Conservation (phyloP, 2,797 vertebrate species). For the Nannoperca australis region DNA sequence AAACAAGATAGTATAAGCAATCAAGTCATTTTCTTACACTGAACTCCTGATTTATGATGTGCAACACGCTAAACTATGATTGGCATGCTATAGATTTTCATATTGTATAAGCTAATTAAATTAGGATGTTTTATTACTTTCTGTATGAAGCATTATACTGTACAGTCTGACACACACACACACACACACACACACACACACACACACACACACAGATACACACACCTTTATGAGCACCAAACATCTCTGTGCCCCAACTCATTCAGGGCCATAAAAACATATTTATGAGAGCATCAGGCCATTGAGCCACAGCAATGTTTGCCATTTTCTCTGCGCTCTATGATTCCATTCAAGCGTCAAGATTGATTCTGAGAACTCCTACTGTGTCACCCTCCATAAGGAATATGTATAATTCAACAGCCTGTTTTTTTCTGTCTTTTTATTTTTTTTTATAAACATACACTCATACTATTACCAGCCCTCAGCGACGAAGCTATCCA, state of each 20-base stretch:
- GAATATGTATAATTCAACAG: slow-evolving; percentile 85
- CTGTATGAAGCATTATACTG: slow-evolving; percentile 70
- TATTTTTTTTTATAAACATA: slow-evolving; percentile 76
- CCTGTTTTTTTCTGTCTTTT: slow-evolving; percentile 42
- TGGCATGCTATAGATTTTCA: slow-evolving; percentile 79
- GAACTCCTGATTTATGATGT: slow-evolving; percentile 56
- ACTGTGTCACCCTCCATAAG: slow-evolving; percentile 84
- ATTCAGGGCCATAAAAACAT: slow-evolving; percentile 85
- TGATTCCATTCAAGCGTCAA: slow-evolving; percentile 84
- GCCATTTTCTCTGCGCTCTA: slow-evolving; percentile 84
- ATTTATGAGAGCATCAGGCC: slow-evolving; percentile 86
- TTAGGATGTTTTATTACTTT: slow-evolving; percentile 80
- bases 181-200: slow-evolving; percentile 52
- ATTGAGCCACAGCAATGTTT: slow-evolving; percentile 85
- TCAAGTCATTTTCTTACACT: slow-evolving; percentile 59
- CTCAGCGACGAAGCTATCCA: slow-evolving; percentile 68
- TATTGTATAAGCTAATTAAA: slow-evolving; percentile 81
- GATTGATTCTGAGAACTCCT: slow-evolving; percentile 85
- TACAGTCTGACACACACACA: slow-evolving; percentile 66
- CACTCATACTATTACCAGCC: slow-evolving; percentile 79
- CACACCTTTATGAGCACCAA: slow-evolving; percentile 78
- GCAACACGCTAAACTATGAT: slow-evolving; percentile 61
- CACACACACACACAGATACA: slow-evolving; percentile 63
- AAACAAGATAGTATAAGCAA: slow-evolving; percentile 59
- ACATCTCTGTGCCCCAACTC: slow-evolving; percentile 76